Evolutionary conservation across 2,888 invertebrate species (phyloP), one percentile per base, ranked within the genome.

Genomic region (Meta bourneti): DNA sequence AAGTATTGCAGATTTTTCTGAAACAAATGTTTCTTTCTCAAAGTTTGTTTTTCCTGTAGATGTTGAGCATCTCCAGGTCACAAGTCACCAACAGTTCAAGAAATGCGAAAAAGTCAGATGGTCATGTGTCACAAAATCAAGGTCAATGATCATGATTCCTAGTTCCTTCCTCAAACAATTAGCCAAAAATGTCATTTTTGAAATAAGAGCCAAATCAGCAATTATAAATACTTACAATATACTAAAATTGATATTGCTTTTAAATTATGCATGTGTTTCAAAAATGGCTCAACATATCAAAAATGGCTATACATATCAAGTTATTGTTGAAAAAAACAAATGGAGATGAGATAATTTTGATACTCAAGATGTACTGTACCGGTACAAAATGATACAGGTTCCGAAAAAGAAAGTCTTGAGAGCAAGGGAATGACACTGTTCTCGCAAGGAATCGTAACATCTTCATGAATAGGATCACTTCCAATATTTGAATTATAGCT

Each of bases 401-500:
- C 9, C 13, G 75, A 13, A 48, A 75, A 75, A 75, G 75, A 48
- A 9, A 75, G 75, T 75, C 48, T 75, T 9, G 75, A 75, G 34
- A 75, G 48, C 13, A 75, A 48, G 49, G 75, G 75, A 5, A 75
- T 8, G 13, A 75, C 2, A 2, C 49, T 16, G 34, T 75, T 49
- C 6, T 9, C 48, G 34, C 34, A 34, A 34, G 8, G 9, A 75
- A 34, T 48, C 13, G 19, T 34, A 48, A 48, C 48, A 48, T 34
- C 48, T 34, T 71, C 16, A 19, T 48, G 48, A 11, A 8, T 16
- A 75, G 16, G 16, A 34, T 19, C 49, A 9, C 16, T 9, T 48
- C 34, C 19, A 5, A 6, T 34, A 2, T 16, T 48, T 11, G 13
- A 11, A 75, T 75, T 49, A 48, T 75, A 34, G 48, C 34, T 34